A percentile compares a stretch with the other conserved stretches of the same genome.
phyloP scores from a whole-genome alignment of 1,140 invertebrate genomes.

The Galendromus occidentalis region DNA sequence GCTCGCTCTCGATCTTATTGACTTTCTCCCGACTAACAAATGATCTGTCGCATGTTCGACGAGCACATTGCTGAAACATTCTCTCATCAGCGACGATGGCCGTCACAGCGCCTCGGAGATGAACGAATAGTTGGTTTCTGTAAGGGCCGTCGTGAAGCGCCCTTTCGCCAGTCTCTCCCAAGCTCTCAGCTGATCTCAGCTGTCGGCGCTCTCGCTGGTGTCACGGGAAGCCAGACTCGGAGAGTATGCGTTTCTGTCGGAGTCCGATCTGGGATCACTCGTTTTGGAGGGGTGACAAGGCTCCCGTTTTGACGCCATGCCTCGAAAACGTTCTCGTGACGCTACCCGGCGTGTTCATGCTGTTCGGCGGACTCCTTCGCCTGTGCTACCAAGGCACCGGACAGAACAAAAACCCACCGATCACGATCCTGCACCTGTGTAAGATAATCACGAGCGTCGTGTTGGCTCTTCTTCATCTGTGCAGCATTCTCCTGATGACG shows the following conservation, averaged over 20 bases:
- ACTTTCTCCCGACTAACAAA: too few relatives aligned
- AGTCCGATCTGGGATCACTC: constrained; percentile 16
- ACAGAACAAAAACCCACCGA: neutral
- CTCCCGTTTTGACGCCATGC: constrained; percentile 15
- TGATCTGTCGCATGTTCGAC: too few relatives aligned
- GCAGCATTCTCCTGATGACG: neutral
- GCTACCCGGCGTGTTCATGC: constrained; percentile 43
- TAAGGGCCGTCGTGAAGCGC: too few relatives aligned
- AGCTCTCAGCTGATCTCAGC: too few relatives aligned
- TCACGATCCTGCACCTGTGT: neutral
- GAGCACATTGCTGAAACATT: too few relatives aligned
- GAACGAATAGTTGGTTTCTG: too few relatives aligned
- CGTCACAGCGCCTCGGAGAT: too few relatives aligned
- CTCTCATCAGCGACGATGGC: too few relatives aligned
- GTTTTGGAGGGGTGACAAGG: constrained; percentile 15
- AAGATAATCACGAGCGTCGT: neutral
- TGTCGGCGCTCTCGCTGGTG: too few relatives aligned
- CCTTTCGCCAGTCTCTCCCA: too few relatives aligned
- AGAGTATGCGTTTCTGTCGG: neutral
- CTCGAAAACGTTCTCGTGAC: constrained; percentile 17
- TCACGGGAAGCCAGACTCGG: neutral
- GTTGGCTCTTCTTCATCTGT: neutral
- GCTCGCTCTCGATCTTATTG: too few relatives aligned
- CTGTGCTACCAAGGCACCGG: neutral
- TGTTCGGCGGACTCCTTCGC: neutral